Evolutionary conservation across 23 tunicate genomes (phyloP).

Genomic region (Oikopleura vanhoeffeni): DNA sequence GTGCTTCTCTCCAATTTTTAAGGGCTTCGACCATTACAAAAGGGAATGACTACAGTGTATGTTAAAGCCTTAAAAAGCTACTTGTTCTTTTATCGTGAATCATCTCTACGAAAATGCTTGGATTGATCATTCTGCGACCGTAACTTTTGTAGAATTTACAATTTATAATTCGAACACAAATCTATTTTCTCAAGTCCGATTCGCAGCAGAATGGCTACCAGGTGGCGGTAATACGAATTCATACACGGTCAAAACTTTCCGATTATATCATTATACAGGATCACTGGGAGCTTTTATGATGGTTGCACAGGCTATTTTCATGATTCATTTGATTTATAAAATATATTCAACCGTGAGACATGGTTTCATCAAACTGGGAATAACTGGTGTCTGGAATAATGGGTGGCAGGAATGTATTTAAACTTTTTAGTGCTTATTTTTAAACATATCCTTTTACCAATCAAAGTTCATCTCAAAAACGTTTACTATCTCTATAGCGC

Average conservation of each 20-base stretch:
- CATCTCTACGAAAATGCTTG: constrained; percentile 34
- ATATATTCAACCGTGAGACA: not conserved
- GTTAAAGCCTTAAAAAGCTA: too few species aligned
- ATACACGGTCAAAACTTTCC: constrained; percentile 40
- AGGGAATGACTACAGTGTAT: too few species aligned
- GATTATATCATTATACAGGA: constrained; percentile 69
- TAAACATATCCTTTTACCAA: too few species aligned
- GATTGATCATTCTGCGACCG: constrained; percentile 57
- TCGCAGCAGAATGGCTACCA: constrained; percentile 78
- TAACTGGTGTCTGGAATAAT: not conserved
- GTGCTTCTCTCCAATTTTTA: not conserved
- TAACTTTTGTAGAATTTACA: constrained; percentile 68
- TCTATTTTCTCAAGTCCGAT: constrained; percentile 46
- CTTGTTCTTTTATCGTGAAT: constrained; percentile 18
- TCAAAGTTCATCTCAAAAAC: too few species aligned
- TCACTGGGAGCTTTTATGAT: constrained; percentile 58
- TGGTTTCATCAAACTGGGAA: not conserved
- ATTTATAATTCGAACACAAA: constrained; percentile 77
- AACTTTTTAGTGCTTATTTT: too few species aligned
- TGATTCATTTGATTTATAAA: not conserved
- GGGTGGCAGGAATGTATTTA: too few species aligned
- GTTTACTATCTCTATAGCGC: too few species aligned
- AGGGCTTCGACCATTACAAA: constrained; percentile 27
- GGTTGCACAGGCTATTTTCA: constrained; percentile 40
- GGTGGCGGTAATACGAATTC: constrained; percentile 70